Evolutionary conservation across 1,140 invertebrate species (phyloP), one percentile per base, ranked within the genome.

Genomic region (Cotesia glomerata): DNA sequence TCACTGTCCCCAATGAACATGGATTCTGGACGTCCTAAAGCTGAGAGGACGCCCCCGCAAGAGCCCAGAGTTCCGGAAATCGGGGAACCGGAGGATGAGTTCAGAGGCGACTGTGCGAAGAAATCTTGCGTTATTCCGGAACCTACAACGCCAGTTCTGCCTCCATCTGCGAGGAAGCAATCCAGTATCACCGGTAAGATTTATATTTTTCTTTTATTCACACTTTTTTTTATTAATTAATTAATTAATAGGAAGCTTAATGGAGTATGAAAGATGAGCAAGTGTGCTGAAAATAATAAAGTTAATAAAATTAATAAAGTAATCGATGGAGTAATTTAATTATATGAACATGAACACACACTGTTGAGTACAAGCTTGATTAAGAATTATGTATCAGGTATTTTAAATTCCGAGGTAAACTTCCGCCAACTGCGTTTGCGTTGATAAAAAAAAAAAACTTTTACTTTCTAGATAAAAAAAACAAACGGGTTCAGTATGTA

Each of bases 41-140:
- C 79, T 61, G 85, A 87, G 68, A 81, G 80, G 32, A 87, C 86
- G 49, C 85, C 86, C 4, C 84, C 83, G 0, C 81, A 86, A 35
- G 79, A 81, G 8, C 72, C 80, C 0, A 75, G 85, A 8, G 82
- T 86, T 32, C 85, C 85, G 0, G 71, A 80, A 4, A 84, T 84
- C 56, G 81, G 83, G 16, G 39, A 49, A 13, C 68, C 75, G 8
- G 80, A 82, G 0, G 71, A 73, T n/a, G 72, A 72, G 13, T 51
- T 69, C 52, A 58, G 74, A 35, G 75, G 75, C 11, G 36, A 74
- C 3, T 69, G 14, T 49, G 16, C 62, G 35, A 82, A 80, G 39
- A 80, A 80, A 52, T 72, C 71, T 16, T 74, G 75, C 32, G 51
- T 74, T 4, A 56, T 77, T 1, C 34, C 39, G 9, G 79, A 81